Conservation (phyloP, 2,888 invertebrate species). For the Mythimna loreyi region DNA sequence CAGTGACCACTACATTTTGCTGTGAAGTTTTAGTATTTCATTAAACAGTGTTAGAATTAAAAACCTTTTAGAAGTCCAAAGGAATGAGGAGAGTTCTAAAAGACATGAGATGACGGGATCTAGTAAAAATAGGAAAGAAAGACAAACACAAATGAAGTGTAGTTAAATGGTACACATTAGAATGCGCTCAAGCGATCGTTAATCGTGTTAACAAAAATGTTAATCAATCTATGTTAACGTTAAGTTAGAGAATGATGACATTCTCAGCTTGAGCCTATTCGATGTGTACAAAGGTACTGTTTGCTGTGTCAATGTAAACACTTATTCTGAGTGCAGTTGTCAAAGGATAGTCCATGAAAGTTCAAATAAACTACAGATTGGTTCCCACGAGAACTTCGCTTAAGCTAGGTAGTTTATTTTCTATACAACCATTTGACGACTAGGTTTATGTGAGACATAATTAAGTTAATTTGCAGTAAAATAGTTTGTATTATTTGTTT, state of each 20-base stretch:
- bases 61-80: slow-evolving; percentile 66
- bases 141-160: slow-evolving; percentile 21
- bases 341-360: slow-evolving; percentile 75
- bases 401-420: slow-evolving; percentile 79
- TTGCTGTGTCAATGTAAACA: slow-evolving; percentile 51
- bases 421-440: slow-evolving; percentile 50
- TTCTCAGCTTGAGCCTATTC: slow-evolving; percentile 51
- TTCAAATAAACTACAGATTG: slow-evolving; percentile 81
- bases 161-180: slow-evolving; percentile 49
- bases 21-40: slow-evolving; percentile 39
- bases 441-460: too few relatives aligned
- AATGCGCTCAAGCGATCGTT: slow-evolving; percentile 55
- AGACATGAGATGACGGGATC: slow-evolving; percentile 40
- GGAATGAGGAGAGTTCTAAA: slow-evolving; percentile 56
- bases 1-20: slow-evolving; percentile 31
- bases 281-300: slow-evolving; percentile 43
- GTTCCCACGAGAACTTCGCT: slow-evolving; percentile 52
- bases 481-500: too few relatives aligned
- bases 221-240: slow-evolving; percentile 39
- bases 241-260: slow-evolving; percentile 7
- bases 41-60: slow-evolving; percentile 42
- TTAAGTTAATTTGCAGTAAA: too few relatives aligned
- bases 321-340: slow-evolving; percentile 60
- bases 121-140: slow-evolving; percentile 31
- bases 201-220: slow-evolving; percentile 31